phyloP scores from a whole-genome alignment of 2,888 invertebrate genomes.

The Hylaea fasciaria region DNA sequence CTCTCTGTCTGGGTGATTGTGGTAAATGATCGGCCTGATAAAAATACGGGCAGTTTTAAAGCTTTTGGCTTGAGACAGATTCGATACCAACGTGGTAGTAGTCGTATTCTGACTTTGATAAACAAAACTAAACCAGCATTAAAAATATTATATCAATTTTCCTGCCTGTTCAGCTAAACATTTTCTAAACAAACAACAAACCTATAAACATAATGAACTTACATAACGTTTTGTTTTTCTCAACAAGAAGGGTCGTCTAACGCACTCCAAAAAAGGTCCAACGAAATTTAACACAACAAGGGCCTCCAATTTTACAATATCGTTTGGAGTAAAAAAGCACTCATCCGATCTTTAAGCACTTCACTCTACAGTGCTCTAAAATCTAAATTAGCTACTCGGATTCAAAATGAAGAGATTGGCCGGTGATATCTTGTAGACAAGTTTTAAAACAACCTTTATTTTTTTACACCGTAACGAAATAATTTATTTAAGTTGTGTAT shows the following conservation, averaged over 20 bases:
- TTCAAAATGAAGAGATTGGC: constrained; percentile 32
- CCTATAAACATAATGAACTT: not conserved
- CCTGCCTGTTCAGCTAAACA: no score
- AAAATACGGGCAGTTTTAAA: no score
- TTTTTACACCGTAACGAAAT: no score
- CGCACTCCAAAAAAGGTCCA: not conserved
- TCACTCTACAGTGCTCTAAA: constrained; percentile 35
- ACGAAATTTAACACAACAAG: constrained; percentile 9
- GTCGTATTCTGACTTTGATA: no score
- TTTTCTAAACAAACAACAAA: not conserved
- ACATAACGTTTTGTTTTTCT: constrained; percentile 1
- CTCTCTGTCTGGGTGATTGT: no score
- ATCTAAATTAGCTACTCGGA: constrained; percentile 40
- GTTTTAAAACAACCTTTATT: no score
- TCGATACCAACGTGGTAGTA: no score
- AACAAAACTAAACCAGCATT: no score
- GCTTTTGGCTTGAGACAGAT: no score
- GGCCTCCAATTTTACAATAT: constrained; percentile 8
- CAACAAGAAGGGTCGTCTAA: not conserved
- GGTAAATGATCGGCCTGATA: no score
- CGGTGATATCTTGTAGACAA: constrained; percentile 10
- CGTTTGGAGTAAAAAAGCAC: constrained; percentile 6
- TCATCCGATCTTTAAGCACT: constrained; percentile 13
- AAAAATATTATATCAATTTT: no score
- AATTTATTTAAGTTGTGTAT: no score